These are phyloP conservation scores for Protobothrops mucrosquamatus DNA, from an alignment of 2,113 vertebrate species.

Conservation along the genomic window DNA sequence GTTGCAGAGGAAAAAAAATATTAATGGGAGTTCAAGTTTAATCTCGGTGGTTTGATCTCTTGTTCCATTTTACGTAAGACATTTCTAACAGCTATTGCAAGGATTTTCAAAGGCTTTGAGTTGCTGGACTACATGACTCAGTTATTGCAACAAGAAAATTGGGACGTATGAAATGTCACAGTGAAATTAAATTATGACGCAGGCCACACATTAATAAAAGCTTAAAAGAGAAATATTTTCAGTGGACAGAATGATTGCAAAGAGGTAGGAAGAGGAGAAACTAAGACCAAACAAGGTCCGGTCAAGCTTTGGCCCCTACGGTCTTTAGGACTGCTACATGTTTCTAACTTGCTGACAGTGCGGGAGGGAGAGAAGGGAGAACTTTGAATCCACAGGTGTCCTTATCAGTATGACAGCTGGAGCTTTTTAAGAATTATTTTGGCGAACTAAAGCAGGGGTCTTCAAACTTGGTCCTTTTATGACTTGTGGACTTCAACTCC, in stretches of 20 bases:
- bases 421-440: no score
- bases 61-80: constrained; percentile 31
- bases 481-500: no score
- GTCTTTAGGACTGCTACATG: no score
- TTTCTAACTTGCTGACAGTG: no score
- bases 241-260: background rate
- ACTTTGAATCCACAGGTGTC: no score
- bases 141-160: constrained; percentile 56
- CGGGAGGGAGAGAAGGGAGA: no score
- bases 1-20: constrained; percentile 45
- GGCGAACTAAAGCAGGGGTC: no score
- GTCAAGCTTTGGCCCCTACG: no score
- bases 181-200: background rate
- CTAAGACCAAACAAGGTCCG: background rate
- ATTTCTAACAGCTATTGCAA: constrained; percentile 57
- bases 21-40: constrained; percentile 5
- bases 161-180: constrained; percentile 53
- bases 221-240: constrained; percentile 24
- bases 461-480: no score
- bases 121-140: constrained; percentile 60
- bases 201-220: constrained; percentile 30
- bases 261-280: background rate
- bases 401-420: no score
- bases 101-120: constrained; percentile 49
- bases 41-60: constrained; percentile 10